Evolutionary conservation across 2,888 invertebrate genomes (phyloP).

Genomic region (Orgyia antiqua): DNA sequence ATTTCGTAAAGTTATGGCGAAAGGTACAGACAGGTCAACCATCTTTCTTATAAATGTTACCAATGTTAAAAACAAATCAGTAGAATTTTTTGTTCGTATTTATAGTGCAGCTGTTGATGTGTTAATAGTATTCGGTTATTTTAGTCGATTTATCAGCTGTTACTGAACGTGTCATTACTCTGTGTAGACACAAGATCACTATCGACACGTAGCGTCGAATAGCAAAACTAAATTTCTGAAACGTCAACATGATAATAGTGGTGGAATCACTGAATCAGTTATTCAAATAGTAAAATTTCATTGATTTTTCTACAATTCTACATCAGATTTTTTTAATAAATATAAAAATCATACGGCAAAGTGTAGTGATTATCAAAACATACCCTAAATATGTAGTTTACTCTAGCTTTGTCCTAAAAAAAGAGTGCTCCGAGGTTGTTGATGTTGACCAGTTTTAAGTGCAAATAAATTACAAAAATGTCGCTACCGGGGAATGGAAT

Average conservation of each 20-base stretch:
- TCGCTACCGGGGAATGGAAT: conserved; percentile 92
- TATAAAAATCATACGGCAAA: conserved; percentile 22
- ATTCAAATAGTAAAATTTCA: conserved; percentile 62
- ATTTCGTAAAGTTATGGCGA: conserved; percentile 59
- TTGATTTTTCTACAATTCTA: conserved; percentile 44
- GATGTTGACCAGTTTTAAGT: conserved; percentile 39
- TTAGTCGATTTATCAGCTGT: conserved; percentile 6
- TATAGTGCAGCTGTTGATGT: too few relatives aligned
- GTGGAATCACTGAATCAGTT: conserved; percentile 61
- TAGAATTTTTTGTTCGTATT: too few relatives aligned
- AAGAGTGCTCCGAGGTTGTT: conserved; percentile 33
- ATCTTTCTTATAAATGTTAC: conserved; percentile 56
- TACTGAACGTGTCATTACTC: not conserved
- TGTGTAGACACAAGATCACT: conserved; percentile 3
- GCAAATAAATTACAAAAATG: conserved; percentile 63
- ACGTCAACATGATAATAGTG: conserved; percentile 63
- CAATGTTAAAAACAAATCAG: conserved; percentile 19
- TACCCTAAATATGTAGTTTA: conserved; percentile 50
- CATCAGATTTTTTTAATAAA: conserved; percentile 25
- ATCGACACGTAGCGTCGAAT: conserved; percentile 39
- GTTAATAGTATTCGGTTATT: conserved; percentile 14
- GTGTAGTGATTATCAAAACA: conserved; percentile 18
- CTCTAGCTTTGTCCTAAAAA: conserved; percentile 22
- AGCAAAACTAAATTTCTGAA: conserved; percentile 59
- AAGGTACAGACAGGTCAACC: conserved; percentile 65